Evolutionary conservation across 2,797 vertebrate genomes (phyloP).

Genomic region (Hydrolagus colliei): DNA sequence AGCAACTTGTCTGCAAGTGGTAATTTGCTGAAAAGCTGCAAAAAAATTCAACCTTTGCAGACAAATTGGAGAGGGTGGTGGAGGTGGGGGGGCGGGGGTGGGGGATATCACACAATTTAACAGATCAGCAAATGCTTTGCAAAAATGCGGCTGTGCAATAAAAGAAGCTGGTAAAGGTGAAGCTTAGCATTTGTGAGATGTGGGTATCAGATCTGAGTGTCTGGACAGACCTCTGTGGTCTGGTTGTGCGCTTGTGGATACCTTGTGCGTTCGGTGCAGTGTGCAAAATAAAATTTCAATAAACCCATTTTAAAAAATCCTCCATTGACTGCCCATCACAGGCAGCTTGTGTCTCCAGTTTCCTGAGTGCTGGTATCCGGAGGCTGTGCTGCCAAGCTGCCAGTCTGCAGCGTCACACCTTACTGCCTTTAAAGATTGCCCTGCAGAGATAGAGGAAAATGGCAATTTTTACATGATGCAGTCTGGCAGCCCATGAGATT

Average conservation of each 20-base stretch:
- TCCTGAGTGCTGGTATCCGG: constrained; percentile 82
- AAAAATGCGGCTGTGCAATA: not conserved
- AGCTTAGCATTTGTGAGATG: not conserved
- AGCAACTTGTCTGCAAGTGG: not conserved
- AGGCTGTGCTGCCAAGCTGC: constrained; percentile 94
- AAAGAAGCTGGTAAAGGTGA: not conserved
- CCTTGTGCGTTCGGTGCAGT: not conserved
- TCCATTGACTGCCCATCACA: constrained; percentile 24
- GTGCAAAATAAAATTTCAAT: constrained; percentile 8
- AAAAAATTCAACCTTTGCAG: not conserved
- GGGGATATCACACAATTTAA: not conserved
- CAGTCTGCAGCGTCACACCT: constrained; percentile 99
- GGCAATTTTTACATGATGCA: constrained; percentile 85
- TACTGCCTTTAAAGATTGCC: constrained; percentile 99
- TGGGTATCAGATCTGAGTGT: not conserved
- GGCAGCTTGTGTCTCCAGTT: constrained; percentile 41
- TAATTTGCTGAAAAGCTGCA: not conserved
- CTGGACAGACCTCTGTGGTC: not conserved
- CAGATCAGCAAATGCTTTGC: not conserved
- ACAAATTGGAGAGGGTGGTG: not conserved
- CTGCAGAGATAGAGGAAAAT: constrained; percentile 91
- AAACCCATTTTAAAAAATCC: constrained; percentile 10
- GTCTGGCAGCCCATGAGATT: constrained; percentile 95
- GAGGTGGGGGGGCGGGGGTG: no score
- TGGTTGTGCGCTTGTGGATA: constrained; percentile 10